Evolutionary conservation across 2,113 vertebrate species (phyloP), one percentile per base, ranked within the genome.

Genomic region (Turdus rufiventris): DNA sequence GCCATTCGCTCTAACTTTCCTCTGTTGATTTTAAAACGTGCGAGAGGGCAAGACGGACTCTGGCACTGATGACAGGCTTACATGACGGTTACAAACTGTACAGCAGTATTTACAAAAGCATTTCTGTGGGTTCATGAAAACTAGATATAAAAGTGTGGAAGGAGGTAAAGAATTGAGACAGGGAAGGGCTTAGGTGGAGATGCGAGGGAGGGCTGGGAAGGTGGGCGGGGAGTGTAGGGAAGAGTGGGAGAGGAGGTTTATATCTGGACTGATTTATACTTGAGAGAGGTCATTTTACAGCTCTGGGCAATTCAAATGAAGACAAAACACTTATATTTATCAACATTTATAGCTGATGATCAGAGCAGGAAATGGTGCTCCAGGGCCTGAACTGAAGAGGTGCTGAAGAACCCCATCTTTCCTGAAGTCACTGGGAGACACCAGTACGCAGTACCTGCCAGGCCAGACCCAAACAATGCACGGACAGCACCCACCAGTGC

Each of bases 1-100:
- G 93, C 97, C 97, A 96, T 96, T 96, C 82, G 6, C 90, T 97
- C 96, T 92, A 66, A 76, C 82, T 66, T 89, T 94, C 91, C 90
- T 96, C 93, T 98, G 98, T 96, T 98, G 98, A 98, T 98, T 98
- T 97, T 97, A 97, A 98, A 97, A 98, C 98, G 98, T 98, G 98
- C 97, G 98, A 99, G 98, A 99, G 98, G 98, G 98, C 98, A 98
- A 98, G 98, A 98, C 98, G 97, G 98, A 98, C 78, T 99, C 98
- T 98, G 98, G 98, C 98, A 98, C 98, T 98, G 98, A 98, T 97
- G 98, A 98, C 97, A 98, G 98, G 98, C 98, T 98, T 98, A 98
- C 97, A 97, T 97, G 98, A 99, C 97, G 91, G 98, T 99, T 98
- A 99, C 99, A 99, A 99, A 99, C 98, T 99, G 98, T 99, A 99